Percentiles rank a stretch among this genome's conserved stretches.
phyloP scores from a whole-genome alignment of 2,888 invertebrate genomes.

The Carabus problematicus region DNA sequence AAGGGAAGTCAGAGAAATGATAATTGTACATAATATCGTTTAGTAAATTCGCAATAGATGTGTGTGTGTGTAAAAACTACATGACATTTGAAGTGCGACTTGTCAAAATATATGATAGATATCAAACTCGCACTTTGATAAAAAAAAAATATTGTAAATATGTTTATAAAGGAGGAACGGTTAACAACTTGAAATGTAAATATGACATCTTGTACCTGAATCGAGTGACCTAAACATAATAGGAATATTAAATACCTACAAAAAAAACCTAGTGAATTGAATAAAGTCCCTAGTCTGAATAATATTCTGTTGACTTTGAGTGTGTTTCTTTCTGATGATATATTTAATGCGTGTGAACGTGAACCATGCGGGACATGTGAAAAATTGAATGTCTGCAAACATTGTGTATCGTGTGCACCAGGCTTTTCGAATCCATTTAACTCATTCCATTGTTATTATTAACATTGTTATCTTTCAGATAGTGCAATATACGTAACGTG shows the following conservation, averaged over 20 bases:
- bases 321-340: conserved; percentile 32
- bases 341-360: conserved; percentile 21
- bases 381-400: conserved; percentile 42
- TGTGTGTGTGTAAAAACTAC: too few species aligned
- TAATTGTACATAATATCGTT: conserved; percentile 13
- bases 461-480: too few species aligned
- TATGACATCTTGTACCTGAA: conserved; percentile 40
- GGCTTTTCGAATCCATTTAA: conserved; percentile 22
- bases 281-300: conserved; percentile 30
- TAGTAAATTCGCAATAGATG: conserved; percentile 10
- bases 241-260: conserved; percentile 24
- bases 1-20: neutral
- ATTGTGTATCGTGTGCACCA: conserved; percentile 29
- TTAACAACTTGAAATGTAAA: conserved; percentile 33
- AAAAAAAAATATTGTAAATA: conserved; percentile 16
- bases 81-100: too few species aligned
- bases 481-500: too few species aligned
- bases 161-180: conserved; percentile 9
- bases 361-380: conserved; percentile 30
- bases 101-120: neutral
- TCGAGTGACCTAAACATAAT: conserved; percentile 29
- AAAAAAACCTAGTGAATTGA: conserved; percentile 21
- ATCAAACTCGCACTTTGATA: neutral
- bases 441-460: neutral
- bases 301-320: conserved; percentile 24